Base-by-base conservation (phyloP, 2,113 vertebrate species). In the Rhadina sibilatrix region DNA sequence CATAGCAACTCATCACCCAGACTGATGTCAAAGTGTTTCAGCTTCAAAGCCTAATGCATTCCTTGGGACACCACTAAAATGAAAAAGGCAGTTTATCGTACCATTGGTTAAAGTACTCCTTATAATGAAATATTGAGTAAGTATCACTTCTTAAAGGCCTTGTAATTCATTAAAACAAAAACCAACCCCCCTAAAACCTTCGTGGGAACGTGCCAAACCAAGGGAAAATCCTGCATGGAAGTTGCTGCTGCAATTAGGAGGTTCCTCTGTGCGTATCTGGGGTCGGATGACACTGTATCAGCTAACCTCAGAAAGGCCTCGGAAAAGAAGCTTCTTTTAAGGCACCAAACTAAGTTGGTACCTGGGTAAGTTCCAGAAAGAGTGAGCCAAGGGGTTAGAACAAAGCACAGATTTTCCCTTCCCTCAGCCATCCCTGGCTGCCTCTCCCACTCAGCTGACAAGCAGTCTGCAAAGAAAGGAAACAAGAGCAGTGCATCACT, bases 1-100 rank as follows among this genome's bases (percentile, higher is more conserved):
- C 97, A 97, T 94, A 97, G 94, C 69, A 96, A 97, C 96, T 97
- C 92, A 86, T 95, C 96, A 97, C 71, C 95, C 94, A 96, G 76
- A 68, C 90, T 40, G 93, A 97, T 97, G 98, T 98, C 97, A 97
- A 97, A 98, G 96, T 93, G 94, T 80, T 97, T 98, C 96, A 98
- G 95, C 96, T 95, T 98, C 97, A 98, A 97, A 97, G 94, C 95
- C 93, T 97, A 91, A 95, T 66, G 88, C 44, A 74, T 54, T 95
- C 91, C 87, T 94, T 88, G 93, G 85, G 92, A 93, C 92, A 93
- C 93, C 96, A 95, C 89, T 88, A 66, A 93, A 96, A 92, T 69
- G 52, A 86, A 74, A 95, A 95, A 91, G 90, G 66, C 79, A 76
- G 90, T 95, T 97, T 94, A 97, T 27, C 91, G 93, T 95, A 95